These are phyloP conservation scores for Sardinella longiceps DNA, from an alignment of 2,797 vertebrate genomes.

Conservation along the genomic window DNA sequence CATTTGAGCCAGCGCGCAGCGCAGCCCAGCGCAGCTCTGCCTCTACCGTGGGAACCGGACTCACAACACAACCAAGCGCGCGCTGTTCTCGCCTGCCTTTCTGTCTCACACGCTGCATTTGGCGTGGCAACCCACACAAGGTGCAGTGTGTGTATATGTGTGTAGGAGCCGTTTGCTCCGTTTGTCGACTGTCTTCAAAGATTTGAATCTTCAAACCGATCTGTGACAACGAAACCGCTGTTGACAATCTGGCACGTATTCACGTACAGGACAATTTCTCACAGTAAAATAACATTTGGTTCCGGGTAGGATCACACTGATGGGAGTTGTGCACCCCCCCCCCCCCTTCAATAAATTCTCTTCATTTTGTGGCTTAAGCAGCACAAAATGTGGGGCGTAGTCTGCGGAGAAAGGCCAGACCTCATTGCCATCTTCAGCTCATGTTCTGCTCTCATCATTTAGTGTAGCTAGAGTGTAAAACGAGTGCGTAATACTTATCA, in stretches of 20 bases:
- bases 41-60: constrained; percentile 79
- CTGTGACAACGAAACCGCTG: constrained; percentile 53
- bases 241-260: constrained; percentile 21
- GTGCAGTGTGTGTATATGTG: constrained; percentile 44
- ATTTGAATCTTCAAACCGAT: constrained; percentile 50
- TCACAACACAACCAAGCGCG: constrained; percentile 50
- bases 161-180: constrained; percentile 63
- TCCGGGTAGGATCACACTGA: constrained; percentile 17
- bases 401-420: background rate
- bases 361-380: background rate
- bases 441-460: background rate
- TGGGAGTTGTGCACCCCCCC: background rate
- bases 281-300: constrained; percentile 34
- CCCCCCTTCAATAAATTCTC: background rate
- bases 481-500: background rate
- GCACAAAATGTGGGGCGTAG: background rate
- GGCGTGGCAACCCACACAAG: constrained; percentile 61
- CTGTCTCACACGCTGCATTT: constrained; percentile 52
- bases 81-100: constrained; percentile 36
- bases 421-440: background rate
- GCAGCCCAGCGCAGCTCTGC: constrained; percentile 65
- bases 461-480: background rate
- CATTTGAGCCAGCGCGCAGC: constrained; percentile 62
- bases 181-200: constrained; percentile 50
- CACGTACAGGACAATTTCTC: constrained; percentile 14